phyloP scores from a whole-genome alignment of 2,113 vertebrate species.

The Charina bottae region DNA sequence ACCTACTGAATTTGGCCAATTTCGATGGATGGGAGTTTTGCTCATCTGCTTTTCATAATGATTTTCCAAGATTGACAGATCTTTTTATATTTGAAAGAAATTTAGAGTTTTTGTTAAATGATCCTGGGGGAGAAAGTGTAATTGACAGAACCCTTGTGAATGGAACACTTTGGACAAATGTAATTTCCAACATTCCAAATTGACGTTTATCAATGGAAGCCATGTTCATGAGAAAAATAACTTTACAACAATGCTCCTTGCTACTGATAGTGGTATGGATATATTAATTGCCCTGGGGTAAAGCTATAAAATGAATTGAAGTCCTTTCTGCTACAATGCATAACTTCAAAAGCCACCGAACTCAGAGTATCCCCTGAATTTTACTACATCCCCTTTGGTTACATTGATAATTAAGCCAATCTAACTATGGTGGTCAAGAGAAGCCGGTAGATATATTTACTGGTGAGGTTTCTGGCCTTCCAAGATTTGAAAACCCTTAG shows the following conservation, averaged over 20 bases:
- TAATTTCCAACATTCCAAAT: background rate
- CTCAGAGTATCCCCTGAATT: slow-evolving; percentile 58
- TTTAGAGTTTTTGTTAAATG: background rate
- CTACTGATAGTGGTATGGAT: background rate
- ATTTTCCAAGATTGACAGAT: background rate
- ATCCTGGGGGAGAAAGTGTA: background rate
- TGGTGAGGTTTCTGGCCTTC: slow-evolving; percentile 58
- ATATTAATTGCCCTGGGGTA: slow-evolving; percentile 53
- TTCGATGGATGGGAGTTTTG: background rate
- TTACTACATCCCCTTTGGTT: slow-evolving; percentile 69
- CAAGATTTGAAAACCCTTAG: slow-evolving; percentile 69
- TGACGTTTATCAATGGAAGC: background rate
- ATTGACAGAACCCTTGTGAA: background rate
- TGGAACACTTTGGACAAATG: background rate
- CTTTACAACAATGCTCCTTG: background rate
- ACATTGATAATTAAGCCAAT: slow-evolving; percentile 77
- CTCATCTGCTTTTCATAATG: background rate
- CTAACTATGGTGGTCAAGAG: slow-evolving; percentile 75
- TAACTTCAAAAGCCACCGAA: slow-evolving; percentile 55
- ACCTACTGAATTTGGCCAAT: background rate
- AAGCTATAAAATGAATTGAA: slow-evolving; percentile 45
- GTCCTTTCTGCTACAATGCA: slow-evolving; percentile 50
- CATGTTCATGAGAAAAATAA: background rate
- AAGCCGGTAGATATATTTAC: slow-evolving; percentile 72
- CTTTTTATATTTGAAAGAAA: background rate